A percentile compares a stretch with the other conserved stretches of the same genome.
phyloP scores from a whole-genome alignment of 2,797 vertebrate species.

The Gallinago stenura region DNA sequence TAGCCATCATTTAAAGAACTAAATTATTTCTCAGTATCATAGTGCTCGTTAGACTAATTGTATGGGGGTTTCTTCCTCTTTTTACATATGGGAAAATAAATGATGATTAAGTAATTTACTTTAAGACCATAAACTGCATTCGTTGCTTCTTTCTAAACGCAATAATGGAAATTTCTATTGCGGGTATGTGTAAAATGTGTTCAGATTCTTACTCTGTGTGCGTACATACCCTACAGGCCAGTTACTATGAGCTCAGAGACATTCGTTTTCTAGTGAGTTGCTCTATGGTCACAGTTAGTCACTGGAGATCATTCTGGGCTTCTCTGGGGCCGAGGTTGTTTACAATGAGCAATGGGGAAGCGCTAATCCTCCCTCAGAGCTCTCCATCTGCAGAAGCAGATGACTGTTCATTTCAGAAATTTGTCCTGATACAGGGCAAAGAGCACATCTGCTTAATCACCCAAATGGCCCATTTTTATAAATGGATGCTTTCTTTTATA shows the following conservation, averaged over 20 bases:
- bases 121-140: background rate
- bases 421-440: conserved; percentile 50
- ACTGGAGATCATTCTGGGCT: background rate
- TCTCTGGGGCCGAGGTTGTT: conserved; percentile 37
- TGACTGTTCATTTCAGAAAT: conserved; percentile 66
- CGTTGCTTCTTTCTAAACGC: background rate
- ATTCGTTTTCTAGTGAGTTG: background rate
- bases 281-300: background rate
- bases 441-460: conserved; percentile 66
- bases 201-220: background rate
- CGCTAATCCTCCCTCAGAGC: conserved; percentile 56
- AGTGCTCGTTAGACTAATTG: background rate
- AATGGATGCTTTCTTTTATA: conserved; percentile 53
- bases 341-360: conserved; percentile 21
- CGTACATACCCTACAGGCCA: background rate
- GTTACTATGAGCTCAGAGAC: background rate
- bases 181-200: background rate
- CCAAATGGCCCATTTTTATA: conserved; percentile 67
- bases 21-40: background rate
- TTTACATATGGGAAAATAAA: background rate
- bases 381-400: conserved; percentile 43
- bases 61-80: background rate
- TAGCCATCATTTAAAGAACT: background rate
- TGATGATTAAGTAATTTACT: background rate
- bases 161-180: background rate